Evolutionary conservation across 2,888 invertebrate species (phyloP), one percentile per base, ranked within the genome.

Genomic region (Teleiodes luculella): DNA sequence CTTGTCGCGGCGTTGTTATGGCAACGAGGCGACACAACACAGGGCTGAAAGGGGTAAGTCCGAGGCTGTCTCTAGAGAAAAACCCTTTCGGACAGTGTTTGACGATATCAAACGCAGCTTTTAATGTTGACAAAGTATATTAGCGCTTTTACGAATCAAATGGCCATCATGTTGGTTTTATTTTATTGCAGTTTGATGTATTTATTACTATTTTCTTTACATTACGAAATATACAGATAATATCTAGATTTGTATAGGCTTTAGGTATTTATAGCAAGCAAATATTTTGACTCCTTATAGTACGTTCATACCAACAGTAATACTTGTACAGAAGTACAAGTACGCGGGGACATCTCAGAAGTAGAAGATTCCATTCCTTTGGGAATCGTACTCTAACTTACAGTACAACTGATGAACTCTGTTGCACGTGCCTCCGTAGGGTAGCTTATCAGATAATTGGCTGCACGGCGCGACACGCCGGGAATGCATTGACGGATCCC

Each of bases 381-480:
- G 14, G 36, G 39, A 39, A 16, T 39, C 5, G 14, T 37, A 13
- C 39, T 39, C 8, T 16, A 39, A 41, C 10, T 41, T 11, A 20
- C 31, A 13, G 41, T 41, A 41, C 4, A 18, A 20, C 8, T 41
- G 7, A 2, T 7, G 14, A 6, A 41, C 8, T 16, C 16, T 13
- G 8, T 2, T 30, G 18, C n/a, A 46, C 47, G 47, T 39, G 48
- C 31, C 33, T 24, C 14, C 24, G 45, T 20, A 33, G 49, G 53
- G 68, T 70, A 62, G 66, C 80, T 83, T 86, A 85, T 86, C 85
- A 81, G 80, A 85, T 86, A 85, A 85, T 86, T 82, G 82, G 75
- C 71, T 80, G 74, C 74, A 78, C 67, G 24, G 24, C 70, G 68
- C 69, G 72, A 72, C 74, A 64, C 61, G 70, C 64, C 61, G 66